Conservation (phyloP, 2,888 invertebrate species). For the Archips crataeganus region DNA sequence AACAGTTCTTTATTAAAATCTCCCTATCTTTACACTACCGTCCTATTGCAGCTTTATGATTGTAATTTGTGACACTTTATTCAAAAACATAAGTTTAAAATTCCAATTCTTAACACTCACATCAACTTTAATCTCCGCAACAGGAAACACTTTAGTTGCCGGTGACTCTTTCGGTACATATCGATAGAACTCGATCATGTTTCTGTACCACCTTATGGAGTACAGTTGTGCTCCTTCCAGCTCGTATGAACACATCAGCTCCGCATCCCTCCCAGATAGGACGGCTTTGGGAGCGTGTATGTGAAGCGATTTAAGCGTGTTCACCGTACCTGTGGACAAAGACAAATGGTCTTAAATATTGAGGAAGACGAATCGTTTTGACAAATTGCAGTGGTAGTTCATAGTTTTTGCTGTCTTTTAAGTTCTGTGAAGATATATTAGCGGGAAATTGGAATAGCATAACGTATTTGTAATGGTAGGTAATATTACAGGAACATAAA, state of each 20-base stretch:
- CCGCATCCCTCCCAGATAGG: constrained; percentile 80
- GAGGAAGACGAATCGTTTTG: constrained; percentile 37
- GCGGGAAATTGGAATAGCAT: background rate
- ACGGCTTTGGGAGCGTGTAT: constrained; percentile 85
- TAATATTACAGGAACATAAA: no score
- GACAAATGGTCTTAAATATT: constrained; percentile 27
- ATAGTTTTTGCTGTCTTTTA: constrained; percentile 14
- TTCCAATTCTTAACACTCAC: constrained; percentile 84
- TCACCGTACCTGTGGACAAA: constrained; percentile 73
- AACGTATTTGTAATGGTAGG: no score
- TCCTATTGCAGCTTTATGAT: no score
- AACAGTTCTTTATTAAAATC: no score
- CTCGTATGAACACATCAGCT: constrained; percentile 84
- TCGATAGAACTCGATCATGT: constrained; percentile 91
- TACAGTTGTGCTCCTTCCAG: constrained; percentile 88
- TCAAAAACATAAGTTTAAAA: background rate
- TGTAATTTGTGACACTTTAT: no score
- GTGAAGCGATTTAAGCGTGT: constrained; percentile 75
- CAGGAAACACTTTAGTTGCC: constrained; percentile 89
- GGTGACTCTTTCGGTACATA: constrained; percentile 91
- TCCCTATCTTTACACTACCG: no score
- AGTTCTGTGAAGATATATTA: background rate
- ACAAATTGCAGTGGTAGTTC: constrained; percentile 28
- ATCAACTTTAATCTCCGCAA: constrained; percentile 90
- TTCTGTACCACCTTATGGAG: constrained; percentile 92